Base-by-base conservation (phyloP, 2,797 vertebrate species). In the Gymnocypris eckloni region DNA sequence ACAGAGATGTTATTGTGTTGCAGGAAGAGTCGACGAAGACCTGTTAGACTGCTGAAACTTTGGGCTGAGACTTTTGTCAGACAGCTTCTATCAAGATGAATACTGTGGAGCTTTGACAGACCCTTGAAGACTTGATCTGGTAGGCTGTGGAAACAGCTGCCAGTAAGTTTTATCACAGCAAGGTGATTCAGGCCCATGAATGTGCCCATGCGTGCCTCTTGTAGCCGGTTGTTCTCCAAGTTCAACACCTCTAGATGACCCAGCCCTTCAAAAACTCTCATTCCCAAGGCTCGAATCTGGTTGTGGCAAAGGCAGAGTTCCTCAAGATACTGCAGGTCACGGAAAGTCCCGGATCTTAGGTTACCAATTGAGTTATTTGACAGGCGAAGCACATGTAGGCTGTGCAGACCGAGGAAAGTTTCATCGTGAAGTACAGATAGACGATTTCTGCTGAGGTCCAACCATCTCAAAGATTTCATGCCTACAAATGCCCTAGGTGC, bases 391-490 rank as follows among this genome's bases (percentile, higher is more conserved):
- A 99, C 98, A 0, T 97, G 97, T 66, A 99, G 95, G 88, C 93
- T 97, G 64, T 94, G 93, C 22, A 99, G 94, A 16, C 97, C 96
- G 0, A 96, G 76, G 92, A 99, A 99, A 0, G 97, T 97, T 89
- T 98, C 98, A 7, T 98, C 98, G 0, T 95, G 96, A 11, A 99
- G 94, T 0, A 91, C 87, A 1, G 92, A 91, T 0, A 99, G 87
- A 0, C 95, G 96, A 93, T 99, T 99, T 93, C 97, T 97, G 1
- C 97, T 98, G 87, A 99, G 93, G 89, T 99, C 98, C 89, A 99
- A 89, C 98, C 98, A 99, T 41, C 98, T 94, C 48, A 99, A 94
- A 0, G 97, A 97, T 92, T 96, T 98, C 96, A 99, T 95, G 67
- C 97, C 97, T 54, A 95, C 41, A 90, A 99, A 99, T 43, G 98